phyloP scores from a whole-genome alignment of 2,113 vertebrate species.

The Trochalopteron elliotii region DNA sequence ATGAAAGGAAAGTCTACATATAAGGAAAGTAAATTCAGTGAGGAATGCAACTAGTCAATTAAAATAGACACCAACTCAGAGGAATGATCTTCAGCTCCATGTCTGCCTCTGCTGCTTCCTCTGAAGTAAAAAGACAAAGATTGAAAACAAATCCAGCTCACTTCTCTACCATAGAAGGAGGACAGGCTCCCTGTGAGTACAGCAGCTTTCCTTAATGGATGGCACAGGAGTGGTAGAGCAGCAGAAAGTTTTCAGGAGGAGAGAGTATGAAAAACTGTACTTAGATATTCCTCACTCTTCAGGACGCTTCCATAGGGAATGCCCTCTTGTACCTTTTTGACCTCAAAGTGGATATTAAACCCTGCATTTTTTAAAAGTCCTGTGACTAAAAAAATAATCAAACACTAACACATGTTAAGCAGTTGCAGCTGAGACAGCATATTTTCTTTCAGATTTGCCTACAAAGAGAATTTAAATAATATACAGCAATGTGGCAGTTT shows the following conservation, averaged over 20 bases:
- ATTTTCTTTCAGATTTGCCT: background rate
- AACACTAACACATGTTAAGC: background rate
- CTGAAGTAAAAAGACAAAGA: background rate
- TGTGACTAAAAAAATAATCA: background rate
- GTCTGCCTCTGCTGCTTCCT: background rate
- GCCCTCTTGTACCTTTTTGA: background rate
- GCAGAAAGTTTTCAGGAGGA: background rate
- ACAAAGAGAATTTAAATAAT: background rate
- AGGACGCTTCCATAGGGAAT: background rate
- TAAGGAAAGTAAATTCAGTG: background rate
- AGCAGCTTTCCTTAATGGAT: background rate
- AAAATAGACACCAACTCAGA: background rate
- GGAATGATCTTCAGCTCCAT: background rate
- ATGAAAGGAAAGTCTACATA: background rate
- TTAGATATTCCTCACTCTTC: background rate
- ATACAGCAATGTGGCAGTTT: background rate
- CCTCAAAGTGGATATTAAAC: background rate
- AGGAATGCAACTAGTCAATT: background rate
- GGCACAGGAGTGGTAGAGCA: background rate
- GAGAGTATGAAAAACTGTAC: accelerated
- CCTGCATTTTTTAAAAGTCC: background rate
- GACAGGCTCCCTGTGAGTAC: background rate
- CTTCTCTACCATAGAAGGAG: background rate
- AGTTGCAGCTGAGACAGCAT: background rate
- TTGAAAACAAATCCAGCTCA: background rate